phyloP scores from a whole-genome alignment of 2,888 invertebrate species.

The Schizaphis graminum region DNA sequence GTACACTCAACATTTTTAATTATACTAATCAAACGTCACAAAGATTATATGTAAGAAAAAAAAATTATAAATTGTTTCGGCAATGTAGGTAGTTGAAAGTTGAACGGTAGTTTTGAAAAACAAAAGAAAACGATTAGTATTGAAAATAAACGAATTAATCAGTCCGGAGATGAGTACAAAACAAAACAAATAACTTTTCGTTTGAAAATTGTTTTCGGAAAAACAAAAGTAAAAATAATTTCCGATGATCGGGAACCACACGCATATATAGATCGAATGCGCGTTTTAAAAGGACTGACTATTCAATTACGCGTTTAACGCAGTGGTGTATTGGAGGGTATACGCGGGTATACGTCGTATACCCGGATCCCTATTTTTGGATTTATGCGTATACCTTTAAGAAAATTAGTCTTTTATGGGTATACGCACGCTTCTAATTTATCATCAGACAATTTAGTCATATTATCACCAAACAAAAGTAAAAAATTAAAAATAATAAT shows the following conservation, averaged over 20 bases:
- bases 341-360: too few relatives aligned
- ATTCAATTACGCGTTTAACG: constrained; percentile 22
- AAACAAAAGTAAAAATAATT: constrained; percentile 28
- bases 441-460: too few relatives aligned
- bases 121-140: constrained; percentile 45
- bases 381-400: too few relatives aligned
- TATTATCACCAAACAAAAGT: too few relatives aligned
- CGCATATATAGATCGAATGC: neutral
- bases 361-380: too few relatives aligned
- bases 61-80: neutral
- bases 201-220: constrained; percentile 9
- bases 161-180: neutral
- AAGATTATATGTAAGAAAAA: neutral
- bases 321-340: too few relatives aligned
- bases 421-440: too few relatives aligned
- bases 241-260: neutral
- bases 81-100: neutral
- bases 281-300: neutral
- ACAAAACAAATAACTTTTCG: constrained; percentile 19
- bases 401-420: too few relatives aligned
- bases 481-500: too few relatives aligned
- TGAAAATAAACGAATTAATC: constrained; percentile 21
- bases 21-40: neutral
- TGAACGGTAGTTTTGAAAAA: constrained; percentile 16
- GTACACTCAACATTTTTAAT: neutral